Evolutionary conservation across 2,113 vertebrate species (phyloP).

Genomic region (Hippopotamus amphibius): DNA sequence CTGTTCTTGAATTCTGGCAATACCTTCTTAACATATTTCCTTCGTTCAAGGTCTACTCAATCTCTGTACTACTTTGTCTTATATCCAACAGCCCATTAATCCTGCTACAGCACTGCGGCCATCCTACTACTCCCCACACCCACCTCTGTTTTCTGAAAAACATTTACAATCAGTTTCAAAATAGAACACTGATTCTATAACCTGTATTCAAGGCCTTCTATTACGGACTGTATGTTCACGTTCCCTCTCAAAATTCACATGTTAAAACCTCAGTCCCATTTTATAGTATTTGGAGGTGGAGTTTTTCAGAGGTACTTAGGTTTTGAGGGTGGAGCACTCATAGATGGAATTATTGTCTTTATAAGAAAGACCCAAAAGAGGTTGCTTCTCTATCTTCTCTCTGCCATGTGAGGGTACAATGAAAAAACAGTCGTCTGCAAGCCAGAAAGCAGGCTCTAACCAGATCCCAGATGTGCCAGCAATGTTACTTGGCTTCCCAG

Average conservation of each 20-base stretch:
- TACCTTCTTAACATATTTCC: not conserved
- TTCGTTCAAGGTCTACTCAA: not conserved
- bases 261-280: not conserved
- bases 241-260: not conserved
- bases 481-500: not conserved
- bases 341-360: not conserved
- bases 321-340: not conserved
- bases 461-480: not conserved
- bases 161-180: not conserved
- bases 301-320: not conserved
- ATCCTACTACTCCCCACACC: not conserved
- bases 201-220: not conserved
- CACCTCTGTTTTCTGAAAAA: not conserved
- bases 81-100: not conserved
- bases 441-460: not conserved
- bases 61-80: not conserved
- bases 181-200: not conserved
- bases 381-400: not conserved
- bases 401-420: not conserved
- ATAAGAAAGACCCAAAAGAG: not conserved
- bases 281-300: not conserved
- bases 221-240: not conserved
- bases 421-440: not conserved
- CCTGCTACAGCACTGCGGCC: not conserved
- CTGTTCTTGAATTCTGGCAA: not conserved